Base-by-base conservation (phyloP, 2,113 vertebrate genomes). In the Protomyctophum bolini region DNA sequence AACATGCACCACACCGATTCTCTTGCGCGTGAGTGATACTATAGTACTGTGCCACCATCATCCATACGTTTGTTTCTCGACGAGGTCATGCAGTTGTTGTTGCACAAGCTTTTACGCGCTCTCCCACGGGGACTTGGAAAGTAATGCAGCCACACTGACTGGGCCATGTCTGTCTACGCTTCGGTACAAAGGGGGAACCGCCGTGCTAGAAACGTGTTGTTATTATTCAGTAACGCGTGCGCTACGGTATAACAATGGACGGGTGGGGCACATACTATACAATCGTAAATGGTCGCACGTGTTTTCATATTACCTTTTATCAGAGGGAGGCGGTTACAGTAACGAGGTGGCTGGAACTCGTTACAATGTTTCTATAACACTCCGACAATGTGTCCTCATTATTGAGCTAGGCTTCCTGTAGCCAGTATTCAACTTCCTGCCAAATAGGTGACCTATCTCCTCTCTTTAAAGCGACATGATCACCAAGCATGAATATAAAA, bases 381-480 rank as follows among this genome's bases (percentile, higher is more conserved):
- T 79, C 82, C 72, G 63, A 41, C 66, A 84, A 8, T 15, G 71
- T 14, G 88, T 52, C 74, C 63, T 82, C 75, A 29, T 79, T 77
- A 66, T 68, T 71, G 58, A 41, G 33, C 33, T 6, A 41, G 4
- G 54, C 76, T 88, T 88, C 85, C 83, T 65, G 89, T 86, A 71
- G 59, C 75, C 82, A 0, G 11, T 6, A 6, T 58, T 63, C 77
- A 69, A 84, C 85, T 90, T 92, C 91, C 90, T 90, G 84, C 83
- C 77, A 89, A 85, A 91, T 88, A 81, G 46, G 21, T 75, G 58
- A 4, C 65, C 10, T 15, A 41, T 6, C 47, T 15, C 58, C 1
- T 5, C 29, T 47, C 21, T 76, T 89, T 90, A 91, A 91, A 87
- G 79, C 3, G 63, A 60, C 70, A 82, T 74, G 7, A 41, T 6